These are phyloP conservation scores for Rhinopomastus cyanomelas DNA, from an alignment of 2,113 vertebrate genomes.

Conservation along the genomic window DNA sequence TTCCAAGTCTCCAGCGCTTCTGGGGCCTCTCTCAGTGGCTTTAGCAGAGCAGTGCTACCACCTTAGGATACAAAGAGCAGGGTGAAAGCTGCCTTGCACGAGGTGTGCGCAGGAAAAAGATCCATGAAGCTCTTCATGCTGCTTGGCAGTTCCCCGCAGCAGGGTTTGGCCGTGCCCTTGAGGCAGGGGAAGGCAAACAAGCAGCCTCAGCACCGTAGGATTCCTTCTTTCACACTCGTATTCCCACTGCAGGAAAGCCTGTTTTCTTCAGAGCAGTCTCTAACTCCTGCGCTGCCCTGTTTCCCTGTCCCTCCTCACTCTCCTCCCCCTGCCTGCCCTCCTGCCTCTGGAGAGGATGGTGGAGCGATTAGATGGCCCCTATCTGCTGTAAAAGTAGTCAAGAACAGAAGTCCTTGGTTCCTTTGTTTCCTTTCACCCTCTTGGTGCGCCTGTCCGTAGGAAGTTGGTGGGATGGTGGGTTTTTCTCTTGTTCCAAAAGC, in stretches of 20 bases:
- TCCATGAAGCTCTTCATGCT: neutral
- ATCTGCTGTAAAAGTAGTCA: neutral
- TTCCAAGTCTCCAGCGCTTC: neutral
- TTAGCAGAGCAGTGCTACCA: neutral
- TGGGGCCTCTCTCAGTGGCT: neutral
- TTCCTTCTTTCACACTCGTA: neutral
- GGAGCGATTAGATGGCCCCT: neutral
- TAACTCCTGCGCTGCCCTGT: neutral
- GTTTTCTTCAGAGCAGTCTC: neutral
- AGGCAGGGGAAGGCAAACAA: neutral
- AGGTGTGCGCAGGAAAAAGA: neutral
- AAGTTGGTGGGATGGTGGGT: neutral
- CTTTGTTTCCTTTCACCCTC: neutral
- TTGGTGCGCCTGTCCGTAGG: neutral
- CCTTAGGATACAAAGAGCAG: neutral
- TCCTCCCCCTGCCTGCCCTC: rapidly evolving
- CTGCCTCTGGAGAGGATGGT: neutral
- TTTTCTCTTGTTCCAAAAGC: neutral
- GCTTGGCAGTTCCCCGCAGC: neutral
- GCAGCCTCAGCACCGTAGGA: neutral
- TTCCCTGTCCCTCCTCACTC: neutral
- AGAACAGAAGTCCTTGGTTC: neutral
- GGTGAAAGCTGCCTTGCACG: neutral
- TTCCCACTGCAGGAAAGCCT: neutral
- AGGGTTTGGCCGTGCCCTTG: neutral